Base-by-base conservation (phyloP, 2,113 vertebrate genomes). In the Anoura caudifer region DNA sequence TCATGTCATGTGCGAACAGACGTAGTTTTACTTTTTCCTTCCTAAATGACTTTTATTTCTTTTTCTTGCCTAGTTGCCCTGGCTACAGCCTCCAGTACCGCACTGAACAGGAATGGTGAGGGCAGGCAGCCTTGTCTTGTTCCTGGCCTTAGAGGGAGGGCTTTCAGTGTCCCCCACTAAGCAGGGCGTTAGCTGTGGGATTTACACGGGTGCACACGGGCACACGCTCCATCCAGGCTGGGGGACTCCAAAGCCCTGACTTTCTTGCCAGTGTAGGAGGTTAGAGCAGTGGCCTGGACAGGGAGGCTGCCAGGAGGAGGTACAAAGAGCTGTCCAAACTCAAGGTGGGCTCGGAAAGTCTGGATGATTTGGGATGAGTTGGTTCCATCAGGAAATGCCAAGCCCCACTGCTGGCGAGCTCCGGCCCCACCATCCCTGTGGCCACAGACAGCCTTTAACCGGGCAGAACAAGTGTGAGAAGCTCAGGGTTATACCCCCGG, bases 21-120 rank as follows among this genome's bases (percentile, higher is more conserved):
- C 43, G 19, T 7, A 17, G 45, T 79, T 85, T 84, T 72, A 45
- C 41, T 22, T 89, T 63, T 79, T 70, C 9, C n/a, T 95, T 79
- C 45, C 31, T 45, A 36, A 72, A 70, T 26, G 45, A 26, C 63
- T 56, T 65, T 56, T 28, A 52, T 90, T 90, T 38, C 47, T 90
- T 95, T 93, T 84, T 91, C 61, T 90, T 85, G 52, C 24, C 90
- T 19, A 54, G 6, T 16, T 54, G 36, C 45, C 33, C 19, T 13
- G 54, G 43, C 80, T 85, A 63, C 43, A 63, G 14, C 45, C 38
- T 63, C 79, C 24, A 31, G 61, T 31, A 31, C 13, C 8, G 4
- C 24, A 13, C 4, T 24, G 17, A 69, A 52, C 4, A 20, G 45
- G 15, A 38, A 26, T 12, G 41, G 26, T 3, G 63, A 65, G 80